Percentiles rank a stretch among this genome's conserved stretches.
Evolutionary conservation across 2,888 invertebrate species (phyloP).

Genomic region (Saturnia japonica): DNA sequence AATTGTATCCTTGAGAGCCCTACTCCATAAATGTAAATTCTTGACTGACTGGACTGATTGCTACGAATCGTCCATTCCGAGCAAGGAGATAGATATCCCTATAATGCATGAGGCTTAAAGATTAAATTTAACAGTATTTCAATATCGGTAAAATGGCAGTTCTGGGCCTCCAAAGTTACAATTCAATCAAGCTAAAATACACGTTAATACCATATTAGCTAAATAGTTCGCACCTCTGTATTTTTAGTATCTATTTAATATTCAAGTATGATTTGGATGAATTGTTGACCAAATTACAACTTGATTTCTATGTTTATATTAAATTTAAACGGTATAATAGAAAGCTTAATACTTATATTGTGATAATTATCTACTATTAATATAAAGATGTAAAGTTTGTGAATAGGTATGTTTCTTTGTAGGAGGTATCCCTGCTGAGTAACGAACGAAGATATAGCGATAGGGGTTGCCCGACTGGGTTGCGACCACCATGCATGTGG

Average conservation of each 20-base stretch:
- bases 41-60: not conserved
- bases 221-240: not conserved
- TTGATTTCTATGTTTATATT: not conserved
- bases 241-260: not conserved
- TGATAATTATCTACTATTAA: not conserved
- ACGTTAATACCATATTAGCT: not conserved
- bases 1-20: not conserved
- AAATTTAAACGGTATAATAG: not conserved
- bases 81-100: not conserved
- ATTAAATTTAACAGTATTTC: not conserved
- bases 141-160: not conserved
- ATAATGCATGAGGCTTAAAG: not conserved
- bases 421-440: too few species aligned
- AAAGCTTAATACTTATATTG: not conserved
- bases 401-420: too few species aligned
- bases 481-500: too few species aligned
- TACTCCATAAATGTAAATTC: slow-evolving; percentile 1
- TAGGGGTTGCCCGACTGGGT: too few species aligned
- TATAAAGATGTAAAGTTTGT: too few species aligned
- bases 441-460: too few species aligned
- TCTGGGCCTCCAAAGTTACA: not conserved
- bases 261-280: not conserved
- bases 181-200: not conserved
- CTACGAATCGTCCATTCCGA: not conserved
- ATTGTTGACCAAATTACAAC: not conserved